Conservation (phyloP, 2,113 vertebrate species). For the Oostethus manadensis region DNA sequence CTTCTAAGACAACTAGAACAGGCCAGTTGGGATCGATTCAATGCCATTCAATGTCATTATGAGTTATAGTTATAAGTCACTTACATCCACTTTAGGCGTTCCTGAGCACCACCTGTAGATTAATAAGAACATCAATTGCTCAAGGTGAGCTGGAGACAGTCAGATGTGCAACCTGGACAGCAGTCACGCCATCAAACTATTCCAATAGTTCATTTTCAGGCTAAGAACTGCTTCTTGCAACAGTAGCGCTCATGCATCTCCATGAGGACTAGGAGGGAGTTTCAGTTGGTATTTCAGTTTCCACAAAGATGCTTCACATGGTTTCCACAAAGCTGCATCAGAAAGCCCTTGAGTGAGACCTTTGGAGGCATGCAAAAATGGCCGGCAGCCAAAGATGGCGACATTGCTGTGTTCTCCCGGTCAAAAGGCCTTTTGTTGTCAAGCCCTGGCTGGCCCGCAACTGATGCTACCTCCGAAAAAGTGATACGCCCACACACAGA, state of each 20-base stretch:
- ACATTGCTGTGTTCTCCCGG: conserved; percentile 49
- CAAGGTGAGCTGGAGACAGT: conserved; percentile 21
- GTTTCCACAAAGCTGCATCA: conserved; percentile 57
- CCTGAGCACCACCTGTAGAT: not conserved
- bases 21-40: too few species aligned
- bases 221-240: conserved; percentile 4
- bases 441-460: conserved; percentile 20
- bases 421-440: conserved; percentile 53
- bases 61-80: too few species aligned
- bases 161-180: not conserved
- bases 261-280: not conserved
- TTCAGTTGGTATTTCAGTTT: not conserved
- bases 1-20: too few species aligned
- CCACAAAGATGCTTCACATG: conserved; percentile 59
- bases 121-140: conserved; percentile 19
- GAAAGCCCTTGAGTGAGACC: conserved; percentile 49
- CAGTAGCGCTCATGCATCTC: not conserved
- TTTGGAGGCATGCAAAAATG: conserved; percentile 61
- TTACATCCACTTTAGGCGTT: too few species aligned
- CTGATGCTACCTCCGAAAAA: conserved; percentile 44
- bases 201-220: not conserved
- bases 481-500: conserved; percentile 47
- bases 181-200: not conserved
- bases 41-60: too few species aligned
- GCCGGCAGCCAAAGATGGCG: conserved; percentile 71